Percentiles rank a stretch among this genome's conserved stretches.
These are phyloP conservation scores for Andrena fulva DNA, from an alignment of 2,888 invertebrate species.

Conservation along the genomic window DNA sequence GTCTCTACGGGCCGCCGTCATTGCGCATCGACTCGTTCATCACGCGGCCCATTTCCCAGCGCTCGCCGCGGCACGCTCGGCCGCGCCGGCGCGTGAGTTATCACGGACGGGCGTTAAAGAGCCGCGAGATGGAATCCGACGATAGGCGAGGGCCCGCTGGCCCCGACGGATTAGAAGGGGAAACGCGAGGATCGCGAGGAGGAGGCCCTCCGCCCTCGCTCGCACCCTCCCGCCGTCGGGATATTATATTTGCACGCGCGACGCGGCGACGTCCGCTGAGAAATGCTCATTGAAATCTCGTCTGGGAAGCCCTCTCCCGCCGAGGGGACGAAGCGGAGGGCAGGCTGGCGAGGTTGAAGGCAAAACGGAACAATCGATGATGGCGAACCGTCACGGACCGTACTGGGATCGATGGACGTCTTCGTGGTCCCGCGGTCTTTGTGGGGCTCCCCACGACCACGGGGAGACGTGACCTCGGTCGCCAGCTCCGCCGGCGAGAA, in stretches of 20 bases:
- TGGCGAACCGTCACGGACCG: constrained; percentile 76
- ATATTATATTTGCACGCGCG: constrained; percentile 69
- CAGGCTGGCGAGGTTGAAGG: constrained; percentile 54
- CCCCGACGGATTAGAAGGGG: constrained; percentile 46
- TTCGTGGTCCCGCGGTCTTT: constrained; percentile 60
- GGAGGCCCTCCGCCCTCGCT: constrained; percentile 6
- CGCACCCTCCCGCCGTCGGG: constrained; percentile 15
- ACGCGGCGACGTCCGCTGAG: constrained; percentile 64
- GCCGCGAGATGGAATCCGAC: constrained; percentile 63
- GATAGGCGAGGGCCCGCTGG: constrained; percentile 50
- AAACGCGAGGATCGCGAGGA: constrained; percentile 24
- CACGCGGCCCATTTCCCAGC: constrained; percentile 51
- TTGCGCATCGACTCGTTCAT: constrained; percentile 59
- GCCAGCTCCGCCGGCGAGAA: constrained; percentile 62
- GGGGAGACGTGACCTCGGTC: constrained; percentile 76
- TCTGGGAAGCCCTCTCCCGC: constrained; percentile 64
- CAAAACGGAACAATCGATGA: constrained; percentile 80
- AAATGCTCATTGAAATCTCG: constrained; percentile 78
- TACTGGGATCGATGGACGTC: constrained; percentile 56
- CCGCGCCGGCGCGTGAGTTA: constrained; percentile 56
- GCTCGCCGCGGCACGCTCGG: constrained; percentile 5
- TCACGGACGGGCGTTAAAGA: constrained; percentile 57
- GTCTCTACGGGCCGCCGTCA: constrained; percentile 45
- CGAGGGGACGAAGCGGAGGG: constrained; percentile 4
- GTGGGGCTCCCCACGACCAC: constrained; percentile 75